Conservation (phyloP, 2,888 invertebrate species). For the Dromius quadrimaculatus region DNA sequence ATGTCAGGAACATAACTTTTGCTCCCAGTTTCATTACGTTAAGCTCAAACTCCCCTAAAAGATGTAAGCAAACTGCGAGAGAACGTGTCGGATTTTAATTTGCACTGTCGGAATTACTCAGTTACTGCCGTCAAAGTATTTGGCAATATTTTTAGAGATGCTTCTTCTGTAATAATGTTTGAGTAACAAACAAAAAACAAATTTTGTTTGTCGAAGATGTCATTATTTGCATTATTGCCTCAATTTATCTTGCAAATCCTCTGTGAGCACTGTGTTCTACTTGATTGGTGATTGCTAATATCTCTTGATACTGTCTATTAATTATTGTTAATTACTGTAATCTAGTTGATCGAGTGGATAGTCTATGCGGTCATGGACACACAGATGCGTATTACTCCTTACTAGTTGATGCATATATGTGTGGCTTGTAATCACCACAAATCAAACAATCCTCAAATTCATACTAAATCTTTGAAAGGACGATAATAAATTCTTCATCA, state of each 20-base stretch:
- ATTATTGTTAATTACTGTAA: conserved; percentile 38
- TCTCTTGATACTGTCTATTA: conserved; percentile 33
- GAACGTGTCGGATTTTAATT: conserved; percentile 20
- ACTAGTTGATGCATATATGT: too few species aligned
- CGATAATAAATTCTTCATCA: too few species aligned
- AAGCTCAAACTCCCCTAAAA: conserved; percentile 19
- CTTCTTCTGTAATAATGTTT: too few species aligned
- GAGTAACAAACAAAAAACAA: too few species aligned
- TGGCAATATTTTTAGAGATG: conserved; percentile 20
- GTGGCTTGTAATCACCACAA: too few species aligned
- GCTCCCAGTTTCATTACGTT: conserved; percentile 11
- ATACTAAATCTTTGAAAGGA: too few species aligned
- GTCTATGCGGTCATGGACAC: not conserved
- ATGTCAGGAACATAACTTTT: conserved; percentile 12
- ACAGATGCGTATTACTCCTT: too few species aligned
- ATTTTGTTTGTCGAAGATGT: too few species aligned
- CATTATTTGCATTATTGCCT: not conserved
- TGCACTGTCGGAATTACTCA: not conserved
- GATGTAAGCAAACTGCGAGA: not conserved
- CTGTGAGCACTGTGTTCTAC: not conserved
- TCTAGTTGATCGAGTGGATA: conserved; percentile 13
- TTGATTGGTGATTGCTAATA: conserved; percentile 27
- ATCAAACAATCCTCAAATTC: too few species aligned
- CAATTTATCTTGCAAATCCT: not conserved
- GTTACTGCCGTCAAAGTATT: conserved; percentile 28